These are phyloP conservation scores for Thera britannica DNA, from an alignment of 2,888 invertebrate species.

Conservation along the genomic window DNA sequence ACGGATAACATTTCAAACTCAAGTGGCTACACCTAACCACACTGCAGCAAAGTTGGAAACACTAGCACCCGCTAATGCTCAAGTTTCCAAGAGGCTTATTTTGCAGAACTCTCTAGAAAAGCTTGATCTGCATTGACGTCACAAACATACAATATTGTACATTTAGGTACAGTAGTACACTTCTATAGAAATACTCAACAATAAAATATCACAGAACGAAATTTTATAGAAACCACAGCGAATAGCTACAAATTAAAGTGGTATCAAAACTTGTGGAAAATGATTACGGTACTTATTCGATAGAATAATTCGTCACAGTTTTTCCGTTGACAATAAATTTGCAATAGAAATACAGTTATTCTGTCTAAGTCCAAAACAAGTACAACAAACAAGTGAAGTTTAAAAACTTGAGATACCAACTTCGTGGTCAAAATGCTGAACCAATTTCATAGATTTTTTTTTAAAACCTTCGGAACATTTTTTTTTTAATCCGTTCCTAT, in stretches of 20 bases:
- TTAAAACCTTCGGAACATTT: too few species aligned
- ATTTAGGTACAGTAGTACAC: background rate
- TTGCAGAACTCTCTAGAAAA: constrained; percentile 25
- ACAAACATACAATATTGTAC: constrained; percentile 10
- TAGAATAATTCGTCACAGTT: constrained; percentile 20
- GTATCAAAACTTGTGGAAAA: constrained; percentile 5
- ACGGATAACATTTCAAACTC: background rate
- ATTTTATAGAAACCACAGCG: background rate
- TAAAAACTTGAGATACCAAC: too few species aligned
- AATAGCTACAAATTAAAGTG: background rate
- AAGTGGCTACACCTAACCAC: constrained; percentile 9
- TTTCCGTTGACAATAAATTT: constrained; percentile 22
- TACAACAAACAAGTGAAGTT: too few species aligned
- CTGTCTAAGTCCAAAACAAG: too few species aligned
- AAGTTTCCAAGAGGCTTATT: constrained; percentile 28
- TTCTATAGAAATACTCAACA: constrained; percentile 5
- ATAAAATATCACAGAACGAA: constrained; percentile 7
- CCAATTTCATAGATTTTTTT: too few species aligned
- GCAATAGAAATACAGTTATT: background rate
- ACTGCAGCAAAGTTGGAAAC: constrained; percentile 15
- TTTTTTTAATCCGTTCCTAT: too few species aligned
- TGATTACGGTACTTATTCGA: constrained; percentile 16
- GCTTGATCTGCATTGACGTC: constrained; percentile 41
- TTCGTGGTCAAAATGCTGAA: too few species aligned
- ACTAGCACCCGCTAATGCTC: constrained; percentile 17